Conservation (phyloP, 2,797 vertebrate species). For the Coluber constrictor region DNA sequence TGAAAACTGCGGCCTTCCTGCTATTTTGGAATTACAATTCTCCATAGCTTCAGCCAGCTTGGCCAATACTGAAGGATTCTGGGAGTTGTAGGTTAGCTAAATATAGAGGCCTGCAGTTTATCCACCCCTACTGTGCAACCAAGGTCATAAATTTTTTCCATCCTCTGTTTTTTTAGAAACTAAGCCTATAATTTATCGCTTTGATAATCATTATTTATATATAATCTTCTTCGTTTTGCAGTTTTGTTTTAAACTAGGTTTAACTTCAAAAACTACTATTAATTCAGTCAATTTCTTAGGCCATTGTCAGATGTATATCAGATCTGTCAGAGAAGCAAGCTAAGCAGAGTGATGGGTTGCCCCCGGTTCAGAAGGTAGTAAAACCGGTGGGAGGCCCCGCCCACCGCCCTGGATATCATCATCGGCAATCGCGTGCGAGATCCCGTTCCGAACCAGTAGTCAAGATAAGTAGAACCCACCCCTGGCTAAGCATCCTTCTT, state of each 20-base stretch:
- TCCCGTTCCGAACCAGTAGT: too few relatives aligned
- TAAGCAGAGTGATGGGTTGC: neutral
- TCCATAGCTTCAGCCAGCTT: neutral
- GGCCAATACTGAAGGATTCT: neutral
- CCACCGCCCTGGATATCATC: too few relatives aligned
- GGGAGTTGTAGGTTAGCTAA: neutral
- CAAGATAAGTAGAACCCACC: too few relatives aligned
- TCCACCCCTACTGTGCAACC: neutral
- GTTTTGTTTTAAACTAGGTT: neutral
- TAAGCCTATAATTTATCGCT: neutral
- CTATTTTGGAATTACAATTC: neutral
- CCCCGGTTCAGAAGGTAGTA: too few relatives aligned
- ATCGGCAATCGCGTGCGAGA: too few relatives aligned
- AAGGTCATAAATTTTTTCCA: neutral
- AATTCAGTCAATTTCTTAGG: neutral
- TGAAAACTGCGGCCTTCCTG: neutral
- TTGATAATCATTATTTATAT: neutral
- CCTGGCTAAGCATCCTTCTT: neutral
- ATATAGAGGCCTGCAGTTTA: neutral
- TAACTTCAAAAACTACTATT: neutral
- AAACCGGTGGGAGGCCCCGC: too few relatives aligned
- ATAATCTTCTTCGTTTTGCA: neutral
- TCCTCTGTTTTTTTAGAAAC: neutral
- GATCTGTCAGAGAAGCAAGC: neutral
- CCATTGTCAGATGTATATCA: neutral